A percentile compares a stretch with the other conserved stretches of the same genome.
These are phyloP conservation scores for Hylaeus anthracinus DNA, from an alignment of 1,140 invertebrate species.

Conservation along the genomic window DNA sequence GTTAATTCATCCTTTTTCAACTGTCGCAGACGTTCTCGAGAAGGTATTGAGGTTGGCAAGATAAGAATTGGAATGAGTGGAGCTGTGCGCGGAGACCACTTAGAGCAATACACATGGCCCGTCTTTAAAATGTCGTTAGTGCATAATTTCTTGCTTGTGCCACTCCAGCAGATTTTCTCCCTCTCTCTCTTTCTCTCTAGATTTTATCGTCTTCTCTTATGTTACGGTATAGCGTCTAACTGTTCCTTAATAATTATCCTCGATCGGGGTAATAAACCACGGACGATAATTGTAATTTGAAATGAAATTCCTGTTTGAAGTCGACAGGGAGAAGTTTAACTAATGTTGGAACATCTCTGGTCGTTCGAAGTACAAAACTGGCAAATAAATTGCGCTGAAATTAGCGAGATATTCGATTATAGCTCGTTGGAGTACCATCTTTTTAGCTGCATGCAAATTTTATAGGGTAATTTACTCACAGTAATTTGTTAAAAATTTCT, in stretches of 20 bases:
- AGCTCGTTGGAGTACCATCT: too few species aligned
- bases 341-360: too few species aligned
- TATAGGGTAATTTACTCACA: too few species aligned
- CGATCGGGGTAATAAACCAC: neutral
- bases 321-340: neutral
- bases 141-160: constrained; percentile 27
- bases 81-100: constrained; percentile 4
- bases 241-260: neutral
- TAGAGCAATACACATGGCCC: constrained; percentile 21
- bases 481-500: too few species aligned
- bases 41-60: constrained; percentile 14
- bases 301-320: neutral
- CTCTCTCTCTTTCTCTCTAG: too few species aligned
- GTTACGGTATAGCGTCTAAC: neutral
- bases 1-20: neutral
- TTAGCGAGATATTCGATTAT: too few species aligned
- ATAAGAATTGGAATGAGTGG: constrained; percentile 35
- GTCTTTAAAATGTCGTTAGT: constrained; percentile 45
- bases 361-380: too few species aligned
- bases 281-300: neutral
- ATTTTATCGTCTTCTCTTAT: neutral
- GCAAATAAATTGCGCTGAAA: too few species aligned
- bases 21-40: neutral
- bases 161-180: neutral
- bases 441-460: too few species aligned